These are phyloP conservation scores for Rhabdornis inornatus DNA, from an alignment of 2,113 vertebrate species.

Conservation along the genomic window DNA sequence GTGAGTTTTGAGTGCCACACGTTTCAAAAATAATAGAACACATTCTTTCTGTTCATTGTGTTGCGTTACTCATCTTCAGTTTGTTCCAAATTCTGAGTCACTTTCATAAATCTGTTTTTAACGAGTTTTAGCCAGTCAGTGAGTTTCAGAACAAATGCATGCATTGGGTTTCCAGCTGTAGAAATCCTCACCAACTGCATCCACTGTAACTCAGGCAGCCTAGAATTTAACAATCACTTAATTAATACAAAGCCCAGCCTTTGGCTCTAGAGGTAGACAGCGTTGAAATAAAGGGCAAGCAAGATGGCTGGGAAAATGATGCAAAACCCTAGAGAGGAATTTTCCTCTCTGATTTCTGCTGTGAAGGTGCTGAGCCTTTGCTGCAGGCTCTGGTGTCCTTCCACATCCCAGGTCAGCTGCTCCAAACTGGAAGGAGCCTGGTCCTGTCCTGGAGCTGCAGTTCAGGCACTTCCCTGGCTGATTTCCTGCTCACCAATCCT, in stretches of 20 bases:
- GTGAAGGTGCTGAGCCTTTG: neutral
- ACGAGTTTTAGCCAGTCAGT: neutral
- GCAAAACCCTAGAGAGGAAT: neutral
- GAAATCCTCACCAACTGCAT: neutral
- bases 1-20: rapidly evolving
- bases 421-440: neutral
- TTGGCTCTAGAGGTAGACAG: neutral
- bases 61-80: neutral
- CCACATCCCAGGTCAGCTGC: neutral
- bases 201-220: neutral
- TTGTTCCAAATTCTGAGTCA: conserved; percentile 42
- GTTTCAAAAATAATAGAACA: neutral
- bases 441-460: neutral
- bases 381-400: neutral
- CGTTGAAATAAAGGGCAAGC: neutral
- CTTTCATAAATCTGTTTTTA: conserved; percentile 5
- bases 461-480: neutral
- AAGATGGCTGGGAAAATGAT: neutral
- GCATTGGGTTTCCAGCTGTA: neutral
- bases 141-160: neutral
- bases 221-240: neutral
- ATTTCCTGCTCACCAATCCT: neutral
- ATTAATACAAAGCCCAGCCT: rapidly evolving
- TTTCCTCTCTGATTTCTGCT: neutral
- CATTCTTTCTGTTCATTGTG: neutral